A percentile compares a stretch with the other conserved stretches of the same genome.
These are phyloP conservation scores for Antidorcas marsupialis DNA, from an alignment of 2,113 vertebrate genomes.

Conservation along the genomic window DNA sequence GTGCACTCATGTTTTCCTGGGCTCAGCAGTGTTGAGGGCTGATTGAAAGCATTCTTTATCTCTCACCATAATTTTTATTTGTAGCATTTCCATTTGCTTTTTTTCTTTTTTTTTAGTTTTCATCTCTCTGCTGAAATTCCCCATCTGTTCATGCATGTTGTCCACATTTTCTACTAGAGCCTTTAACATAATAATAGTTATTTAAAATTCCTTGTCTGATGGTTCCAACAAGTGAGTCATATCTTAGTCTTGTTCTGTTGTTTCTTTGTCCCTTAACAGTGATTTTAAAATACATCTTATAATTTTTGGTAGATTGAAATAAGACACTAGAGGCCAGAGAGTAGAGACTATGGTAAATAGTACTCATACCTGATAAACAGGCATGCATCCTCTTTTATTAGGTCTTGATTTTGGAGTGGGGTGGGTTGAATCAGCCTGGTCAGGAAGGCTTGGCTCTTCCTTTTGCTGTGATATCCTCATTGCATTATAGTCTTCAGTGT, in stretches of 20 bases:
- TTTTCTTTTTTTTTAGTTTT: not conserved
- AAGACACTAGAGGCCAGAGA: not conserved
- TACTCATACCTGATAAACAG: not conserved
- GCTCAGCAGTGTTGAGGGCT: not conserved
- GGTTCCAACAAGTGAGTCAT: not conserved
- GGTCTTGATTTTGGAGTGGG: not conserved
- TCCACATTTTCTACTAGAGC: not conserved
- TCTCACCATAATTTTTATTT: not conserved
- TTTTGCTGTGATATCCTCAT: not conserved
- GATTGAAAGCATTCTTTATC: not conserved
- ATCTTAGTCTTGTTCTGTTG: not conserved
- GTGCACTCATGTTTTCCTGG: not conserved
- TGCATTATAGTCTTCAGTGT: not conserved
- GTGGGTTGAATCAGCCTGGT: not conserved
- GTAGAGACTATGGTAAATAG: not conserved
- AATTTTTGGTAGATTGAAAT: not conserved
- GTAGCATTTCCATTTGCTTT: not conserved
- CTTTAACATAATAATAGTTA: not conserved
- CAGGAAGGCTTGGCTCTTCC: not conserved
- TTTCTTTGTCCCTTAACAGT: not conserved
- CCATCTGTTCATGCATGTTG: not conserved
- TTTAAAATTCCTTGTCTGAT: not conserved
- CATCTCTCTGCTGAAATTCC: not conserved
- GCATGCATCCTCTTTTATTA: not conserved
- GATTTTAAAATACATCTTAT: not conserved